Evolutionary conservation across 2,113 vertebrate genomes (phyloP).

Genomic region (Protobothrops mucrosquamatus): DNA sequence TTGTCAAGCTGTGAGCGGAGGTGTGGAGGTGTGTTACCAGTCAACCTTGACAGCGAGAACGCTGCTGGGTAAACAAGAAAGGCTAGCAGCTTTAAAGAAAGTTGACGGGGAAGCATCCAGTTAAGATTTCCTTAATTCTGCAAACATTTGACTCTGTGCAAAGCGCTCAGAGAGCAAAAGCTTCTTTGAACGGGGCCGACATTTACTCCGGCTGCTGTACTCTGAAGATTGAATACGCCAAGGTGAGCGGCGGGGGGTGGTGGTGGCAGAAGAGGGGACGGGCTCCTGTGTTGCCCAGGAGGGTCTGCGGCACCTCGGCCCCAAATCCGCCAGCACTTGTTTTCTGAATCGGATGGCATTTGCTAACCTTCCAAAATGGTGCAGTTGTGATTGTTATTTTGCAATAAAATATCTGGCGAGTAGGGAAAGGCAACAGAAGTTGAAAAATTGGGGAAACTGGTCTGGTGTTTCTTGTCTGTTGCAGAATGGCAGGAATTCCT

Average conservation of each 20-base stretch:
- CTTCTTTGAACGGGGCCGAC: conserved; percentile 92
- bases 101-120: background rate
- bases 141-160: conserved; percentile 90
- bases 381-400: background rate
- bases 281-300: background rate
- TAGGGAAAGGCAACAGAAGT: background rate
- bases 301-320: too few species aligned
- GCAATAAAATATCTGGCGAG: too few species aligned
- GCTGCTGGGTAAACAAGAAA: background rate
- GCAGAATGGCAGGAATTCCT: background rate
- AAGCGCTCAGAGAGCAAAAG: conserved; percentile 93
- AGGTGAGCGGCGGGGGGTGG: conserved; percentile 69
- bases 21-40: too few species aligned
- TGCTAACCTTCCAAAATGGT: background rate
- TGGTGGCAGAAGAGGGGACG: background rate
- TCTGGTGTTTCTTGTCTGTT: background rate
- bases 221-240: conserved; percentile 94
- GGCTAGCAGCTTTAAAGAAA: background rate
- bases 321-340: background rate
- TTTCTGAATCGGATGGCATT: background rate
- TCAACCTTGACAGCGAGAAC: background rate
- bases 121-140: conserved; percentile 68
- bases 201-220: conserved; percentile 97
- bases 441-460: background rate
- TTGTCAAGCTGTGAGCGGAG: too few species aligned